Evolutionary conservation across 1,140 invertebrate species (phyloP).

Genomic region (Proctacanthus coquilletti): DNA sequence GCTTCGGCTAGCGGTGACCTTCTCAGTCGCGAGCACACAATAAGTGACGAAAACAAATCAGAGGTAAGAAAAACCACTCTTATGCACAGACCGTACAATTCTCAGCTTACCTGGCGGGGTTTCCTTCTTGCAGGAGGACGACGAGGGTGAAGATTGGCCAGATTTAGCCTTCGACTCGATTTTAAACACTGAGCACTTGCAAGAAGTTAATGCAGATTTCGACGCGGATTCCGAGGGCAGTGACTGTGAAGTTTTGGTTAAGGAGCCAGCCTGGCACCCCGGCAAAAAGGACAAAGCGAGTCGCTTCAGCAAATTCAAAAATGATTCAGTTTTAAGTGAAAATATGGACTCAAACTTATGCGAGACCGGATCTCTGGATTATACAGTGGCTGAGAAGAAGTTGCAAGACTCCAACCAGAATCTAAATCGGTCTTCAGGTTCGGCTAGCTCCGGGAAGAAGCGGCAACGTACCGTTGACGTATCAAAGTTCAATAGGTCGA

Average conservation of each 20-base stretch:
- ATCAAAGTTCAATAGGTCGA: conserved; percentile 45
- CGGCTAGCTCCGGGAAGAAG: conserved; percentile 19
- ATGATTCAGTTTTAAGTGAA: conserved; percentile 1
- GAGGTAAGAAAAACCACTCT: too few relatives aligned
- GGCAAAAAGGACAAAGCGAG: too few relatives aligned
- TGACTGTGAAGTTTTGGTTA: conserved; percentile 18
- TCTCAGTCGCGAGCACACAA: conserved; percentile 2
- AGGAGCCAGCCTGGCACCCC: too few relatives aligned
- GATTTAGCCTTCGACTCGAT: not conserved
- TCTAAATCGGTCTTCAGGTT: not conserved
- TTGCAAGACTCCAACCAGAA: too few relatives aligned
- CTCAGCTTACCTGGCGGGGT: too few relatives aligned
- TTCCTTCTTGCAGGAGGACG: too few relatives aligned
- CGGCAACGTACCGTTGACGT: conserved; percentile 34
- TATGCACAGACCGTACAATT: too few relatives aligned
- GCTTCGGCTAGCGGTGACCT: conserved; percentile 2
- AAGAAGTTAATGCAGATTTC: conserved; percentile 16
- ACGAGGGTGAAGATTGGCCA: too few relatives aligned
- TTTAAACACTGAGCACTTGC: not conserved
- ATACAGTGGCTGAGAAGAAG: too few relatives aligned
- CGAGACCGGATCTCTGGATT: too few relatives aligned
- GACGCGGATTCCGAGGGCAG: conserved; percentile 29
- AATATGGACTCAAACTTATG: too few relatives aligned
- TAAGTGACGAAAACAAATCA: too few relatives aligned
- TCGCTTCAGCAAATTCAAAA: not conserved